phyloP scores from a whole-genome alignment of 2,888 invertebrate genomes.

The Dynastes grantii region DNA sequence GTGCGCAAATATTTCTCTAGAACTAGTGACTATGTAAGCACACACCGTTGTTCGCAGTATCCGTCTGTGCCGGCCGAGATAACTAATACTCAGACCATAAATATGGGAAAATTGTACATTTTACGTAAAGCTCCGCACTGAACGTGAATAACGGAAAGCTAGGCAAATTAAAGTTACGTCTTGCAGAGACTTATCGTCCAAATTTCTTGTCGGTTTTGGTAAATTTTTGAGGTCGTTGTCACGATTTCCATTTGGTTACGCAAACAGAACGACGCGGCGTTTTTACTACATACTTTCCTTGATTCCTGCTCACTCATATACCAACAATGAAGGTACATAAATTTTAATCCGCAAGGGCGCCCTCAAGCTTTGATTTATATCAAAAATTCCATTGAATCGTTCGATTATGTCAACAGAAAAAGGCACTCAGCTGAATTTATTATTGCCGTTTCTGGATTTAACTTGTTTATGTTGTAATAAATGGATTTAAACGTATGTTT shows the following conservation, averaged over 20 bases:
- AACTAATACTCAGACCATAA: slow-evolving; percentile 23
- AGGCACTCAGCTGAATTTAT: slow-evolving; percentile 11
- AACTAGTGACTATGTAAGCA: slow-evolving; percentile 12
- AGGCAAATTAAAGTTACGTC: slow-evolving; percentile 11
- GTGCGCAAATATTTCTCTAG: slow-evolving; percentile 15
- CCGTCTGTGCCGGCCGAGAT: slow-evolving; percentile 11
- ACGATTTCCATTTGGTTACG: slow-evolving; percentile 15
- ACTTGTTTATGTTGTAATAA: slow-evolving; percentile 1
- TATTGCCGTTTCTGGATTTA: slow-evolving; percentile 2
- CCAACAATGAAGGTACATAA: neutral
- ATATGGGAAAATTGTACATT: slow-evolving; percentile 27
- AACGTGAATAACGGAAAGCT: slow-evolving; percentile 19
- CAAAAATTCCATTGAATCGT: slow-evolving; percentile 13
- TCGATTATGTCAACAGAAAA: slow-evolving; percentile 21
- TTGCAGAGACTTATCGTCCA: neutral
- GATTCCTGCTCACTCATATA: neutral
- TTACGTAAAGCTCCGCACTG: neutral
- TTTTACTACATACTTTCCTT: neutral
- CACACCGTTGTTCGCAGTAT: slow-evolving; percentile 8
- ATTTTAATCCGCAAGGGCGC: neutral
- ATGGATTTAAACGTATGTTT: slow-evolving; percentile 11
- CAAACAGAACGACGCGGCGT: slow-evolving; percentile 11
- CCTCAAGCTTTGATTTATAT: slow-evolving; percentile 17
- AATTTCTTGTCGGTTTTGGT: slow-evolving; percentile 1
- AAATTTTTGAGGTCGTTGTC: slow-evolving; percentile 4